Conservation (phyloP, 2,797 vertebrate species). For the Leptodactylus fallax region DNA sequence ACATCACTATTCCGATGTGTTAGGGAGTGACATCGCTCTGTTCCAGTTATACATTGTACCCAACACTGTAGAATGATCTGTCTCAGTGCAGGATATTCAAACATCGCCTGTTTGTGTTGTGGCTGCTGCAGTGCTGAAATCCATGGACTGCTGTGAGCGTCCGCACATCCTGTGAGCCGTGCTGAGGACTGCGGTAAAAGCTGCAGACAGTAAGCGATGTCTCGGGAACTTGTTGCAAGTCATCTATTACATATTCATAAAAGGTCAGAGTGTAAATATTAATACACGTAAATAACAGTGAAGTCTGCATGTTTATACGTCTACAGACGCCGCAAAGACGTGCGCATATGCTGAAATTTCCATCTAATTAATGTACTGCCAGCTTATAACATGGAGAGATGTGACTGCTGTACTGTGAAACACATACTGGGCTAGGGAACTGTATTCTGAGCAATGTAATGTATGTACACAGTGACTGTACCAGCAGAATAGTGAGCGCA, state of each 20-base stretch:
- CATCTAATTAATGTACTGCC: constrained; percentile 1
- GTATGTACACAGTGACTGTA: not conserved
- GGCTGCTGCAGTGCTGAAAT: too few species aligned
- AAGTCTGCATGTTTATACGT: constrained; percentile 9
- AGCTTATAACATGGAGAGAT: not conserved
- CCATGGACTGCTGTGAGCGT: not conserved
- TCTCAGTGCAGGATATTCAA: not conserved
- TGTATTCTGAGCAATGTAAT: too few species aligned
- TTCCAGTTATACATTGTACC: not conserved
- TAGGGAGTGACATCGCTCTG: not conserved
- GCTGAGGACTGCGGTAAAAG: not conserved
- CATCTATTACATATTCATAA: not conserved
- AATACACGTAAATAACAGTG: not conserved
- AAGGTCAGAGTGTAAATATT: constrained; percentile 22
- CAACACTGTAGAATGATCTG: too few species aligned
- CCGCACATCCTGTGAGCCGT: not conserved
- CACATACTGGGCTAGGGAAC: too few species aligned
- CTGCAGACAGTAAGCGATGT: not conserved
- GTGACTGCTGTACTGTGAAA: not conserved
- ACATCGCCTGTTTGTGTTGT: not conserved
- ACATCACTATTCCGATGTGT: not conserved
- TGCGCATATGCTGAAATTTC: not conserved
- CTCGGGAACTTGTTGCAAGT: not conserved
- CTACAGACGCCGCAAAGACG: not conserved
- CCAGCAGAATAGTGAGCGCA: too few species aligned